Evolutionary conservation across 2,888 invertebrate genomes (phyloP).

Genomic region (Baronia brevicornis): DNA sequence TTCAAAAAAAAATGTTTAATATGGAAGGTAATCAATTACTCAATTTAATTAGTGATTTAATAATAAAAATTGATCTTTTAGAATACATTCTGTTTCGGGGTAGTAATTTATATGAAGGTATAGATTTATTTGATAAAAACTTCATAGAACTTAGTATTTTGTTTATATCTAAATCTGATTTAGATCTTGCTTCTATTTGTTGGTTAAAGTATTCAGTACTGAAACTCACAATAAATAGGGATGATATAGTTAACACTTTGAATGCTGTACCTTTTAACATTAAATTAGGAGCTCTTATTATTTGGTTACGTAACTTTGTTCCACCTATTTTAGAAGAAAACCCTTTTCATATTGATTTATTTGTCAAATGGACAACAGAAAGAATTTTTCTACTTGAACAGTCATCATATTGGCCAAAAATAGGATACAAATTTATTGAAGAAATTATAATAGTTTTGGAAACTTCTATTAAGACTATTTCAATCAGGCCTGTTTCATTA

Average conservation of each 20-base stretch:
- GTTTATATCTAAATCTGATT: slow-evolving; percentile 56
- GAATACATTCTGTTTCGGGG: slow-evolving; percentile 59
- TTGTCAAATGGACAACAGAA: slow-evolving; percentile 66
- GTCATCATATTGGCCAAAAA: slow-evolving; percentile 69
- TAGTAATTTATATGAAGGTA: slow-evolving; percentile 41
- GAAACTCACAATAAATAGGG: slow-evolving; percentile 31
- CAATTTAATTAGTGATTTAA: slow-evolving; percentile 38
- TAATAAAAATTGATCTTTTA: slow-evolving; percentile 57
- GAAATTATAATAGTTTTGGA: slow-evolving; percentile 51
- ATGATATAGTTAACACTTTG: slow-evolving; percentile 49
- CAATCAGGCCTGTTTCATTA: slow-evolving; percentile 56
- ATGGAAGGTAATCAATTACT: slow-evolving; percentile 31
- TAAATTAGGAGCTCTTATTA: slow-evolving; percentile 58
- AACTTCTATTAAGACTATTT: slow-evolving; percentile 49
- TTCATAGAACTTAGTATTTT: slow-evolving; percentile 47
- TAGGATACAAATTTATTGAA: slow-evolving; percentile 62
- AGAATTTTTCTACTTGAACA: slow-evolving; percentile 61
- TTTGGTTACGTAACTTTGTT: slow-evolving; percentile 63
- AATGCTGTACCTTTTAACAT: slow-evolving; percentile 54
- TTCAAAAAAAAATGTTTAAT: slow-evolving; percentile 47
- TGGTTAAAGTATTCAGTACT: slow-evolving; percentile 62
- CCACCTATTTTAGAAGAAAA: slow-evolving; percentile 57
- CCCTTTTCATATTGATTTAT: slow-evolving; percentile 60
- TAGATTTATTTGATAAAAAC: slow-evolving; percentile 45
- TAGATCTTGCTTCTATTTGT: slow-evolving; percentile 64